These are phyloP conservation scores for Tribolium castaneum DNA, from an alignment of 1,140 invertebrate genomes.

Conservation along the genomic window DNA sequence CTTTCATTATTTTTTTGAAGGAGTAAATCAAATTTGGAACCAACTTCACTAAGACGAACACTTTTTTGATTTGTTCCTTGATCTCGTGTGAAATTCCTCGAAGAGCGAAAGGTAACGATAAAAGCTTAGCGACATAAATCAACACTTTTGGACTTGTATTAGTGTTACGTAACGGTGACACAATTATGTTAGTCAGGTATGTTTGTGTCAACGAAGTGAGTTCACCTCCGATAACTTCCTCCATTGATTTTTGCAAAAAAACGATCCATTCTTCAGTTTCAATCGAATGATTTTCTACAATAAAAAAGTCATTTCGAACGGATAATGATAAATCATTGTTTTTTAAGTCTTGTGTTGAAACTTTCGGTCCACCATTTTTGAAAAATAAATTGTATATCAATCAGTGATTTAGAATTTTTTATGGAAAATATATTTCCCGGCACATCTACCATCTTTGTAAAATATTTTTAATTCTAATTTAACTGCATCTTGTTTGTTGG, in stretches of 20 bases:
- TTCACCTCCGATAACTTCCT: conserved; percentile 79
- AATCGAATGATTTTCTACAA: conserved; percentile 70
- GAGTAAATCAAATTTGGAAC: conserved; percentile 82
- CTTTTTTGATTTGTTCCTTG: conserved; percentile 70
- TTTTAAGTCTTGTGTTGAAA: background rate
- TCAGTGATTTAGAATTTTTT: too few species aligned
- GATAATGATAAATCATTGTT: conserved; percentile 2
- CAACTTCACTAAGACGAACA: conserved; percentile 80
- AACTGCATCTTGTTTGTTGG: too few species aligned
- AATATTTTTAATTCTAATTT: too few species aligned
- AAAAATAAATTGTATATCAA: too few species aligned
- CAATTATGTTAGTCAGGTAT: conserved; percentile 74
- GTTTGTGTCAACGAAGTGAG: conserved; percentile 77
- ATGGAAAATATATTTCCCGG: too few species aligned
- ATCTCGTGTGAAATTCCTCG: conserved; percentile 66
- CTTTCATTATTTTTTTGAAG: conserved; percentile 72
- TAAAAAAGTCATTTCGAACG: conserved; percentile 47
- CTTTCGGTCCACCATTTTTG: background rate
- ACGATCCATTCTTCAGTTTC: conserved; percentile 88
- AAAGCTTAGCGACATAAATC: conserved; percentile 75
- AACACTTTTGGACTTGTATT: conserved; percentile 73
- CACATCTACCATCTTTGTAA: too few species aligned
- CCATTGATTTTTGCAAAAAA: conserved; percentile 76
- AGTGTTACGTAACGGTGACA: conserved; percentile 76
- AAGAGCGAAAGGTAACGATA: conserved; percentile 78